Base-by-base conservation (phyloP, 2,888 invertebrate species). In the Orthosia gothica region DNA sequence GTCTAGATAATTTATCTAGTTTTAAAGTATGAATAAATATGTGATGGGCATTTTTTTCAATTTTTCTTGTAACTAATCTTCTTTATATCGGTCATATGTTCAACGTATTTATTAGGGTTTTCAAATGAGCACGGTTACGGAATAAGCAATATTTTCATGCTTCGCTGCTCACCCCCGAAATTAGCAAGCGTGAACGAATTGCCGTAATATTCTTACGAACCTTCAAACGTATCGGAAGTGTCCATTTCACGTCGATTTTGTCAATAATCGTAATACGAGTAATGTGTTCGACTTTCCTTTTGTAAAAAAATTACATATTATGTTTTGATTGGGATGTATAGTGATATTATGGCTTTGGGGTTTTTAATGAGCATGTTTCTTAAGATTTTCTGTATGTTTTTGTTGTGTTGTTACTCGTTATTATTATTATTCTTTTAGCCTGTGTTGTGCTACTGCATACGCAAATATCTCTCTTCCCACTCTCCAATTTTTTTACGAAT, bases 71-170 rank as follows among this genome's bases (percentile, higher is more conserved):
- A 26, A 26, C 2, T 26, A 26, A n/a, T n/a, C n/a, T n/a, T n/a
- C n/a, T n/a, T n/a, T n/a, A n/a, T n/a, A n/a, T n/a, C n/a, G 45
- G 40, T 45, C 68, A 69, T 72, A 72, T 62, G 54, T 76, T 74
- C 67, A 59, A 64, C n/a, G 66, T 82, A 74, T 80, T 70, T 75
- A 73, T 64, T 66, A 62, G 61, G 76, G 76, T 58, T 80, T 82
- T 85, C 82, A 87, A 89, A 89, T 81, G 87, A 82, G 87, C 86
- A 85, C 26, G 26, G 3, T 26, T 26, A 78, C 70, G 58, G 86
- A 89, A 90, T 90, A 87, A 86, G 84, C 90, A 90, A 90, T 90
- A 82, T 77, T 83, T 73, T 81, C 84, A 87, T 82, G 85, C 77
- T 75, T 84, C 86, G 77, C 71, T 87, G 86, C 83, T 64, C 81